A percentile compares a stretch with the other conserved stretches of the same genome.
These are phyloP conservation scores for Campaea margaritaria DNA, from an alignment of 2,888 invertebrate genomes.

Conservation along the genomic window DNA sequence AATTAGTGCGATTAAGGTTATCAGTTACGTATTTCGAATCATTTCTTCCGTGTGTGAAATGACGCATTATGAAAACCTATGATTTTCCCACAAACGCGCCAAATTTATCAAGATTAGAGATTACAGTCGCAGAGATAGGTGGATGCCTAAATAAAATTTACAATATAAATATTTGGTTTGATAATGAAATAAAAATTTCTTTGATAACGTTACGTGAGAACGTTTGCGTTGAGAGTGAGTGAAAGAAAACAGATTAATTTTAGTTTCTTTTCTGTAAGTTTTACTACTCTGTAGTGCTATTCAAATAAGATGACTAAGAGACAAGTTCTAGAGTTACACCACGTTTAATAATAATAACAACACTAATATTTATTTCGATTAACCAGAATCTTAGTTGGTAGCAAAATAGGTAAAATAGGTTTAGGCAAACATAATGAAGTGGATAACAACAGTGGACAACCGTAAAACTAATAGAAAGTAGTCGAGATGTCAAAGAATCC, in stretches of 20 bases:
- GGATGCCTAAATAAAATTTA: slow-evolving; percentile 45
- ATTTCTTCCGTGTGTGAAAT: slow-evolving; percentile 6
- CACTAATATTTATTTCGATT: no score
- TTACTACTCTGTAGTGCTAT: no score
- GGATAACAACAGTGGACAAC: no score
- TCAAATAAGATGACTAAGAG: no score
- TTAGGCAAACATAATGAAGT: no score
- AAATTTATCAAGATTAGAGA: slow-evolving; percentile 36
- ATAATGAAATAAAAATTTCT: slow-evolving; percentile 57
- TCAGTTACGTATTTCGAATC: background rate
- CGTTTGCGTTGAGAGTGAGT: slow-evolving; percentile 28
- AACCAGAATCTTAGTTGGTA: no score
- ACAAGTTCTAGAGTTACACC: no score
- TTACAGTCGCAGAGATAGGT: slow-evolving; percentile 16
- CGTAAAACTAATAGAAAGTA: no score
- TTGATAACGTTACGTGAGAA: slow-evolving; percentile 44
- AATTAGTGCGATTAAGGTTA: background rate
- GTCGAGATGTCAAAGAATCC: no score
- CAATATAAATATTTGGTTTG: slow-evolving; percentile 59
- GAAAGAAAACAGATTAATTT: background rate
- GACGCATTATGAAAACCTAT: slow-evolving; percentile 22
- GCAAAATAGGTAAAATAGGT: no score
- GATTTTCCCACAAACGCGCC: slow-evolving; percentile 33
- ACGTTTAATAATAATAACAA: no score
- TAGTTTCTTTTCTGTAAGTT: background rate